Base-by-base conservation (phyloP, 2,113 vertebrate genomes). In the Sinocyclocheilus anshuiensis region DNA sequence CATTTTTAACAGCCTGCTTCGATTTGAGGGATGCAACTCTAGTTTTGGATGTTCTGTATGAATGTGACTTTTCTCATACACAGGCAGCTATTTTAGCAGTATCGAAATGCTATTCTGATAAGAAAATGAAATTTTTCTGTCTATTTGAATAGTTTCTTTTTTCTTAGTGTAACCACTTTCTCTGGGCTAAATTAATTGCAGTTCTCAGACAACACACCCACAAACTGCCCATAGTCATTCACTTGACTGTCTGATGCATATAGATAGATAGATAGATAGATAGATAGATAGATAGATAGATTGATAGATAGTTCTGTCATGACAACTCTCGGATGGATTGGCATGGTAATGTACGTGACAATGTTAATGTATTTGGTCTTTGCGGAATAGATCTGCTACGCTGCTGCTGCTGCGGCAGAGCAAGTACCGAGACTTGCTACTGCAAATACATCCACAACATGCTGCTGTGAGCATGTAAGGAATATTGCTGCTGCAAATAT, bases 1-100 rank as follows among this genome's bases (percentile, higher is more conserved):
- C 24, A 29, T 45, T 69, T 69, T 69, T 69, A 81, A 81, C n/a
- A 48, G 42, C 36, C n/a, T 15, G 42, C 72, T 76, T 48, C 22
- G 13, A 61, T 24, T 42, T 65, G 78, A 65, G 57, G n/a, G 78
- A 45, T 65, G 78, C 18, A 79, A 22, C 53, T n/a, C 7, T 20
- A 36, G 59, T 59, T 24, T 80, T 9, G 36, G 16, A 45, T 24
- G 36, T 81, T 80, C 78, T n/a, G 9, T 61, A 24, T 18, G 78
- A 33, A 63, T 26, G n/a, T 53, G 5, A 76, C 13, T 26, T 50
- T 76, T 76, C 22, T 50, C 8, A 77, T 29, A 61, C 5, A n/a
- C 22, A 59, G 57, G 20, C 29, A 11, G 55, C 20, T 39, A 61
- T 3, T 13, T 39, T 55, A 9, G 45, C 45, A 77, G 57, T 3